A percentile compares a stretch with the other conserved stretches of the same genome.
phyloP scores from a whole-genome alignment of 1,140 invertebrate species.

The Tetragonula clypearis region DNA sequence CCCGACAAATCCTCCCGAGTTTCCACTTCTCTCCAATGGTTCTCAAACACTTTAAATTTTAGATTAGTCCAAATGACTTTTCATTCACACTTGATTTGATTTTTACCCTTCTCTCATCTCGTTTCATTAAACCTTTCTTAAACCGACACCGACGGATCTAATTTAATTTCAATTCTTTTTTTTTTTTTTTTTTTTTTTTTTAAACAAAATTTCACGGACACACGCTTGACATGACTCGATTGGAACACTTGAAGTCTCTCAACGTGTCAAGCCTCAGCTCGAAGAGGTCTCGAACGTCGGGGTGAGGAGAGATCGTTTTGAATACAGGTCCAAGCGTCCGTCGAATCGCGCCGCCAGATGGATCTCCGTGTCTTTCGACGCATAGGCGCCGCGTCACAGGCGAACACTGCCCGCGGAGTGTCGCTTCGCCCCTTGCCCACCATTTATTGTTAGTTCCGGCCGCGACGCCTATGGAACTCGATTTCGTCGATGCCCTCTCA shows the following conservation, averaged over 20 bases:
- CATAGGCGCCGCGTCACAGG: slow-evolving; percentile 51
- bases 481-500: slow-evolving; percentile 35
- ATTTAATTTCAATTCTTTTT: too few species aligned
- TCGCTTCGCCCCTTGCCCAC: not conserved
- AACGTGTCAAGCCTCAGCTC: slow-evolving; percentile 18
- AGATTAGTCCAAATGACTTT: too few species aligned
- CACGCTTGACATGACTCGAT: too few species aligned
- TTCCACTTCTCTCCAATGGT: too few species aligned
- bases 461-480: slow-evolving; percentile 59
- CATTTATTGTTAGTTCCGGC: not conserved
- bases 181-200: too few species aligned
- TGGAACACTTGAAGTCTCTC: not conserved
- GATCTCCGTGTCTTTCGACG: slow-evolving; percentile 48
- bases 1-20: too few species aligned
- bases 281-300: slow-evolving; percentile 31
- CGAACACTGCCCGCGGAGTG: not conserved
- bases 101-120: too few species aligned
- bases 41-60: too few species aligned
- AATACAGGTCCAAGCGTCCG: slow-evolving; percentile 45
- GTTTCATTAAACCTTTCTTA: too few species aligned
- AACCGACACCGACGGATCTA: too few species aligned
- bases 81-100: too few species aligned
- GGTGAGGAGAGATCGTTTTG: slow-evolving; percentile 23
- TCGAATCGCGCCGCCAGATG: not conserved
- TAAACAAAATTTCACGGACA: too few species aligned